A percentile compares a stretch with the other conserved stretches of the same genome.
Conservation (phyloP, 2,113 vertebrate species). For the Phaethornis superciliosus region DNA sequence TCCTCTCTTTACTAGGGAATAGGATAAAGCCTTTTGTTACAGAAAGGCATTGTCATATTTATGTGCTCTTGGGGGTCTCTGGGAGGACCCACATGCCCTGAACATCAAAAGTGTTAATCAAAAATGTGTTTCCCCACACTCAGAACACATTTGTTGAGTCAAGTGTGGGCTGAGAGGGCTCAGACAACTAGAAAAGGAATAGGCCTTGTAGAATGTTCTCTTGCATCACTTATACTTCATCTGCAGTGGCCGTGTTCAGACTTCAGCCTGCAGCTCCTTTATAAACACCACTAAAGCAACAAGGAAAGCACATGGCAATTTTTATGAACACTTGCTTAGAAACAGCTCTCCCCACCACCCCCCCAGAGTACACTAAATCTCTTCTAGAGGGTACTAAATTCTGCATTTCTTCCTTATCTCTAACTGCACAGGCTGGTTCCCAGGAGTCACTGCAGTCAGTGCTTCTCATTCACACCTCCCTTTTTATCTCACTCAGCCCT, state of each 20-base stretch:
- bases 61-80: neutral
- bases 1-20: neutral
- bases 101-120: neutral
- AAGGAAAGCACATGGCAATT: neutral
- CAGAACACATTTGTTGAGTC: neutral
- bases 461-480: neutral
- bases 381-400: neutral
- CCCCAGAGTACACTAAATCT: neutral
- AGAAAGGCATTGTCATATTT: neutral
- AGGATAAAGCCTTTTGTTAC: neutral
- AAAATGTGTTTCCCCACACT: neutral
- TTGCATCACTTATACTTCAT: neutral
- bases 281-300: neutral
- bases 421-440: neutral
- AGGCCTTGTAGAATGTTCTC: neutral
- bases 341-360: neutral
- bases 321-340: neutral
- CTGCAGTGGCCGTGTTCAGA: neutral
- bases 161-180: neutral
- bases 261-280: neutral
- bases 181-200: neutral
- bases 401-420: slow-evolving; percentile 27
- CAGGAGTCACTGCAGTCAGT: neutral
- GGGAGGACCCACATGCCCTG: neutral
- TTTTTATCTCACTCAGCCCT: neutral